These are phyloP conservation scores for Orussus abietinus DNA, from an alignment of 1,140 invertebrate species.

Conservation along the genomic window DNA sequence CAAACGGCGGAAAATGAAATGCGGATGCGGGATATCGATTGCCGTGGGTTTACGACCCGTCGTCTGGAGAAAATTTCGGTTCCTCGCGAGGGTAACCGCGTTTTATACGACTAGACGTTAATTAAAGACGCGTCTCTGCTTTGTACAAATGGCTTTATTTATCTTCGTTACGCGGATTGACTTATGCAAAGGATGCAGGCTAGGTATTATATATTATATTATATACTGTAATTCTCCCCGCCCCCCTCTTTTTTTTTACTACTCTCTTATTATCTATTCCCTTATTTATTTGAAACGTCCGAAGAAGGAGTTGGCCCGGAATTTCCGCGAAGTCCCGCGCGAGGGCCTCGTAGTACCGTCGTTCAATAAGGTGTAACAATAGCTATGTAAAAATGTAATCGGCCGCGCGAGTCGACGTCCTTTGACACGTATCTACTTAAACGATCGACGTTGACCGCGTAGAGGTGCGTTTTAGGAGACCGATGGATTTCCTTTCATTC, in stretches of 20 bases:
- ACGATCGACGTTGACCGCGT: no score
- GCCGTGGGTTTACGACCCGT: no score
- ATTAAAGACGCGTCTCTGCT: conserved; percentile 23
- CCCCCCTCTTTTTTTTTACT: conserved; percentile 7
- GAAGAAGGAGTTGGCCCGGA: conserved; percentile 12
- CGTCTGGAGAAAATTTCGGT: conserved; percentile 11
- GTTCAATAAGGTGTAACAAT: no score
- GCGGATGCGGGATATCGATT: no score
- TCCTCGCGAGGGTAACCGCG: conserved; percentile 17
- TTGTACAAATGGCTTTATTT: conserved; percentile 44
- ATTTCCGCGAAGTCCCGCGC: no score
- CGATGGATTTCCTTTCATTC: conserved; percentile 9
- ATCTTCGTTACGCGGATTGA: conserved; percentile 26
- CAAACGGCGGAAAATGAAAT: no score
- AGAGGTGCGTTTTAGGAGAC: no score
- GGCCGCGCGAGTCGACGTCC: no score
- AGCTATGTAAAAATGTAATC: no score
- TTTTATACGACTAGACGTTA: conserved; percentile 30
- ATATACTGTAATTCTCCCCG: background rate
- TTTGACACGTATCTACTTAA: no score
- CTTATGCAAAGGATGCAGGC: conserved; percentile 11
- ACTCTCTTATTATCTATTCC: conserved; percentile 10
- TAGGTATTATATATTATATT: conserved; percentile 15
- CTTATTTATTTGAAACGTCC: conserved; percentile 28
- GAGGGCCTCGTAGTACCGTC: no score